Percentiles rank a stretch among this genome's conserved stretches.
These are phyloP conservation scores for Myotis pilosus DNA, from an alignment of 2,797 vertebrate species.

Conservation along the genomic window DNA sequence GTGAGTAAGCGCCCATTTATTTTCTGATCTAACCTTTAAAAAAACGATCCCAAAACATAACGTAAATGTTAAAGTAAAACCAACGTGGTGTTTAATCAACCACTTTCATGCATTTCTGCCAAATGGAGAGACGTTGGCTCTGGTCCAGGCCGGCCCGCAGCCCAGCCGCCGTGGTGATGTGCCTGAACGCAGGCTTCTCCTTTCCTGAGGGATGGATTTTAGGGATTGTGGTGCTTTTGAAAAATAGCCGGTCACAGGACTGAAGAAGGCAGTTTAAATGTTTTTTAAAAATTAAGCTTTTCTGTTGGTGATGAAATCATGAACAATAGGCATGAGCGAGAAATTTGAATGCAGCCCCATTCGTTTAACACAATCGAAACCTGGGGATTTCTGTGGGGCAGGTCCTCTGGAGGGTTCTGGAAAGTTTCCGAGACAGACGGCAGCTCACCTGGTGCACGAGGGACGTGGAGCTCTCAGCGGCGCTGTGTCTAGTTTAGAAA, in stretches of 20 bases:
- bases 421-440: not conserved
- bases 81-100: not conserved
- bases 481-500: not conserved
- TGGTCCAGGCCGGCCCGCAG: not conserved
- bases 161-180: not conserved
- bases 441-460: accelerated
- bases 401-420: not conserved
- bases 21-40: conserved; percentile 44
- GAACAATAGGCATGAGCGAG: not conserved
- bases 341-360: not conserved
- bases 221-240: not conserved
- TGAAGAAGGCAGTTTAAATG: not conserved
- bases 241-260: not conserved
- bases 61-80: conserved; percentile 45
- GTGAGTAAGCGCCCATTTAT: not conserved
- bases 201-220: conserved; percentile 23
- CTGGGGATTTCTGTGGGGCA: not conserved
- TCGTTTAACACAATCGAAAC: not conserved
- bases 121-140: conserved; percentile 7
- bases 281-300: not conserved
- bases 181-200: not conserved
- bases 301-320: not conserved
- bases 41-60: not conserved
- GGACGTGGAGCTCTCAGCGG: not conserved
- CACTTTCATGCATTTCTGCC: not conserved